Percentiles rank a stretch among this genome's conserved stretches.
phyloP scores from a whole-genome alignment of 2,888 invertebrate species.

The Drosophila birchii region DNA sequence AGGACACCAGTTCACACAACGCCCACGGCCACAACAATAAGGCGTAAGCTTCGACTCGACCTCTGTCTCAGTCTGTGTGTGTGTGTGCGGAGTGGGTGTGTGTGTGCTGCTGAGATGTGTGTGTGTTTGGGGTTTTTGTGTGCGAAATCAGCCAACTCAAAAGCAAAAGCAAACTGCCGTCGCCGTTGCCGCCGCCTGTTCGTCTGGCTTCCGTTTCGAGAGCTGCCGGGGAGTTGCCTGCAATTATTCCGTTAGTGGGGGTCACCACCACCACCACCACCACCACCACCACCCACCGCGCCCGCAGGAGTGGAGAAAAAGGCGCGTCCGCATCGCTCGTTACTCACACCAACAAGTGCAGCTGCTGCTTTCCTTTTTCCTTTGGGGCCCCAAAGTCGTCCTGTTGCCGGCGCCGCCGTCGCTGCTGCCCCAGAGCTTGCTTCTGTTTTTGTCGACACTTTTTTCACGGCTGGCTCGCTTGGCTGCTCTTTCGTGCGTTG shows the following conservation, averaged over 20 bases:
- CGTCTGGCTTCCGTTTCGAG: slow-evolving; percentile 71
- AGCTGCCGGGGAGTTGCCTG: slow-evolving; percentile 68
- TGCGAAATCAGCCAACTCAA: slow-evolving; percentile 69
- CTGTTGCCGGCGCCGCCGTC: slow-evolving; percentile 57
- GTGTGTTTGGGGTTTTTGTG: slow-evolving; percentile 34
- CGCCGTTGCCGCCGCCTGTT: slow-evolving; percentile 59
- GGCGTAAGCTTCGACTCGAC: slow-evolving; percentile 41
- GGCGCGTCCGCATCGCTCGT: slow-evolving; percentile 78
- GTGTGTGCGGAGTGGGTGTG: neutral
- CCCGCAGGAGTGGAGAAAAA: slow-evolving; percentile 54
- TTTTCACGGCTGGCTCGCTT: slow-evolving; percentile 80
- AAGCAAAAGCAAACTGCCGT: slow-evolving; percentile 25
- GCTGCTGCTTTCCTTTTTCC: slow-evolving; percentile 62
- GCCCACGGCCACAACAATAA: slow-evolving; percentile 51
- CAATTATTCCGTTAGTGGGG: slow-evolving; percentile 79
- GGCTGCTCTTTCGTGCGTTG: slow-evolving; percentile 77
- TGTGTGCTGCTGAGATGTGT: neutral
- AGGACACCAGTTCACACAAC: slow-evolving; percentile 20
- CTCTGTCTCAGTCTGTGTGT: slow-evolving; percentile 13
- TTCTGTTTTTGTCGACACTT: slow-evolving; percentile 77
- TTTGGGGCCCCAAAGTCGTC: slow-evolving; percentile 40
- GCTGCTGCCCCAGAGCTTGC: slow-evolving; percentile 44
- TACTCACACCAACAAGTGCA: slow-evolving; percentile 74
- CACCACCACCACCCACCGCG: neutral
- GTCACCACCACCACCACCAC: slow-evolving; percentile 39